Conservation (phyloP, 2,797 vertebrate genomes). For the Parotocinclus haroldoi region DNA sequence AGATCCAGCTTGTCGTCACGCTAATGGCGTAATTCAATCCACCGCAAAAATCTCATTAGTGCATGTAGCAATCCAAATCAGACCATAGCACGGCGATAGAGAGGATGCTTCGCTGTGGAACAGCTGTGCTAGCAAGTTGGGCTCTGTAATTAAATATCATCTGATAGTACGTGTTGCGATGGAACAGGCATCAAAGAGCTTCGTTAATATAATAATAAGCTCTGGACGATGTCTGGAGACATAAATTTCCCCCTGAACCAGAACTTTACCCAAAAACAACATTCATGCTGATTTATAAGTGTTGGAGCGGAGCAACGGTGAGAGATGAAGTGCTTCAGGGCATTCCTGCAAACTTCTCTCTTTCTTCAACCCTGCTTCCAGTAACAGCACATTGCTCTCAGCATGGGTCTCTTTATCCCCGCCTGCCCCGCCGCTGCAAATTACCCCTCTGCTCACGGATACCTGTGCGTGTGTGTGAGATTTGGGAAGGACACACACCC, state of each 20-base stretch:
- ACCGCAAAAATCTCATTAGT: background rate
- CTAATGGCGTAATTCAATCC: conserved; percentile 24
- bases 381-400: conserved; percentile 31
- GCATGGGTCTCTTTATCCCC: conserved; percentile 33
- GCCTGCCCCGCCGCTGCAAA: conserved; percentile 31
- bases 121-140: conserved; percentile 33
- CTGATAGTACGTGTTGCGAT: conserved; percentile 46
- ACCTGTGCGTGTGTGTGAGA: conserved; percentile 14
- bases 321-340: conserved; percentile 54
- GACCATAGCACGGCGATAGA: conserved; percentile 4
- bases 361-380: conserved; percentile 11
- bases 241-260: conserved; percentile 48
- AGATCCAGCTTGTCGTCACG: too few relatives aligned
- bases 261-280: conserved; percentile 61
- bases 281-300: conserved; percentile 64
- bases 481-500: conserved; percentile 20
- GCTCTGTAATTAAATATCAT: conserved; percentile 43
- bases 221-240: conserved; percentile 55
- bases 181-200: conserved; percentile 40
- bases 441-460: conserved; percentile 24
- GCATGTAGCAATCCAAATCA: conserved; percentile 11
- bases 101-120: conserved; percentile 21
- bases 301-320: conserved; percentile 44
- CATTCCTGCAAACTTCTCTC: conserved; percentile 51
- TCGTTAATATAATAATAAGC: conserved; percentile 46